A percentile compares a stretch with the other conserved stretches of the same genome.
These are phyloP conservation scores for Tanypteryx hageni DNA, from an alignment of 2,888 invertebrate genomes.

Conservation along the genomic window DNA sequence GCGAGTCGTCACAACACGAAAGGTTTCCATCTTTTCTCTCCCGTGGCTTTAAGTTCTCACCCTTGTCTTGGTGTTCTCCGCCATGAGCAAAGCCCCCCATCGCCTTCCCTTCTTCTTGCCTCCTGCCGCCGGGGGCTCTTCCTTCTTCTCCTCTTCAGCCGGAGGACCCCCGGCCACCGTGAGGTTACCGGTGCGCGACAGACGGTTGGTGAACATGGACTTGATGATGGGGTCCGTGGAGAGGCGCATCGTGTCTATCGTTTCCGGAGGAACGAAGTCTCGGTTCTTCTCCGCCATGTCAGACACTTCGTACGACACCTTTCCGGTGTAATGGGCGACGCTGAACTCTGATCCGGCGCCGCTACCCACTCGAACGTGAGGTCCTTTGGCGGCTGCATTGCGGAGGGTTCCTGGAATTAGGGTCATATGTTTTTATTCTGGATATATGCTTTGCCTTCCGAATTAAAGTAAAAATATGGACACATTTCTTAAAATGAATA, in stretches of 20 bases:
- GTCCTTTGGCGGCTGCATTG: constrained; percentile 77
- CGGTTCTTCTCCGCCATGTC: constrained; percentile 93
- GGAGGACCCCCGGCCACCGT: constrained; percentile 77
- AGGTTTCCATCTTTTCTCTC: not conserved
- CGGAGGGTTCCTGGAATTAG: not conserved
- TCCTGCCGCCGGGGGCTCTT: constrained; percentile 69
- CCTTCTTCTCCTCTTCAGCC: constrained; percentile 68
- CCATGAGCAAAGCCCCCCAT: constrained; percentile 76
- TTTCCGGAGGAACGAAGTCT: constrained; percentile 92
- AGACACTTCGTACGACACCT: constrained; percentile 88
- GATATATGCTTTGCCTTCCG: not conserved
- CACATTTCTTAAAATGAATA: not conserved
- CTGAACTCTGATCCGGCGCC: constrained; percentile 83
- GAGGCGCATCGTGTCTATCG: constrained; percentile 78
- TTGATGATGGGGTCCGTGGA: constrained; percentile 85
- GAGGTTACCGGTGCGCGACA: constrained; percentile 90
- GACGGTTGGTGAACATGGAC: constrained; percentile 88
- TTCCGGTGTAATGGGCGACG: constrained; percentile 94
- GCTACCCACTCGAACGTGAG: constrained; percentile 78
- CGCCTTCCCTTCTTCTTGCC: constrained; percentile 71
- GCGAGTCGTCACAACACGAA: not conserved
- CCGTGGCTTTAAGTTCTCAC: constrained; percentile 73
- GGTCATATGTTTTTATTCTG: too few species aligned
- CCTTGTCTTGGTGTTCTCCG: constrained; percentile 76
- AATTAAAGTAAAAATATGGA: not conserved